Evolutionary conservation across 2,797 vertebrate species (phyloP).

Genomic region (Mycteria americana): DNA sequence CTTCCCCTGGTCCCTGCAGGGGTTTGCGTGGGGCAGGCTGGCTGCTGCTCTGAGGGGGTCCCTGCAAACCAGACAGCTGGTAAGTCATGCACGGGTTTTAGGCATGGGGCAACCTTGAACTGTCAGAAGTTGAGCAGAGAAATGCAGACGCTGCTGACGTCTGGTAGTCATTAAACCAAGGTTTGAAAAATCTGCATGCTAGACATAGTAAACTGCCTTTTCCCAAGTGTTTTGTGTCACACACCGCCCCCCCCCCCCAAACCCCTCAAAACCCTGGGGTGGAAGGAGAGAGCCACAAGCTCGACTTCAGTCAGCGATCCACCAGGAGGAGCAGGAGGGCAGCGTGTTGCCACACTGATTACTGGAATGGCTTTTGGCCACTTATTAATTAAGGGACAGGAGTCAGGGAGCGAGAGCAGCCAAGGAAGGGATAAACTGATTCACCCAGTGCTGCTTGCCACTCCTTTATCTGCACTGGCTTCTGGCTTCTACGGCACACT

Average conservation of each 20-base stretch:
- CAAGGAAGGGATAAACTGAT: not conserved
- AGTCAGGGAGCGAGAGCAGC: fast-evolving
- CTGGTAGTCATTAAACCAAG: not conserved
- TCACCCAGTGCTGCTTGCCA: not conserved
- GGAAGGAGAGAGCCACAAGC: not conserved
- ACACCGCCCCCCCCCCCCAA: not conserved
- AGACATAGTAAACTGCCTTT: not conserved
- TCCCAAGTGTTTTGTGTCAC: not conserved
- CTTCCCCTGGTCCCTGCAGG: not conserved
- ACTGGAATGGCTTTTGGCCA: not conserved
- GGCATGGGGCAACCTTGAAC: not conserved
- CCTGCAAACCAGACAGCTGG: not conserved
- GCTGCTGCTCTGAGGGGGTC: not conserved
- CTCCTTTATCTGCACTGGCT: not conserved
- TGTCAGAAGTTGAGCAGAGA: not conserved
- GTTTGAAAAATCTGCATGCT: not conserved
- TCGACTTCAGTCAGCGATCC: not conserved
- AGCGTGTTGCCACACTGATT: not conserved
- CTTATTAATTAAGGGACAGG: not conserved
- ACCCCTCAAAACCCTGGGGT: not conserved
- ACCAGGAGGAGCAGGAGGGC: conserved; percentile 50
- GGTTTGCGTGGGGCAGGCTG: not conserved
- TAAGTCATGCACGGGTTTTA: not conserved
- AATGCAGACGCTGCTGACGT: not conserved
- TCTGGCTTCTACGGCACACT: not conserved